A percentile compares a stretch with the other conserved stretches of the same genome.
phyloP scores from a whole-genome alignment of 1,140 invertebrate genomes.

The Tetragnatha versicolor region DNA sequence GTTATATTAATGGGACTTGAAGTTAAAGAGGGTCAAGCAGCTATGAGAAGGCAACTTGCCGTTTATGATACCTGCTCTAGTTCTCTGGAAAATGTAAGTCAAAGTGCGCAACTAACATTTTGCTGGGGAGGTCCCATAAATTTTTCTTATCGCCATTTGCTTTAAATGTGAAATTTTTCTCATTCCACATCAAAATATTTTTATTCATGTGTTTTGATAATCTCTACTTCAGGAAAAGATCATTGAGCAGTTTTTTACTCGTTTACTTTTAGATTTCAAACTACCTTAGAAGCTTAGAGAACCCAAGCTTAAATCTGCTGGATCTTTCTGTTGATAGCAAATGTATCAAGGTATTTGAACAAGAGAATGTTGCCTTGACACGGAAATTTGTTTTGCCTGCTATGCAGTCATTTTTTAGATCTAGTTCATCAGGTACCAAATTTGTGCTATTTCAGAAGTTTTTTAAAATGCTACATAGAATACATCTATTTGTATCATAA shows the following conservation, averaged over 20 bases:
- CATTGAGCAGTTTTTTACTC: no score
- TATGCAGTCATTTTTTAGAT: conserved; percentile 44
- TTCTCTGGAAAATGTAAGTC: conserved; percentile 20
- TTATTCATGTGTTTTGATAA: no score
- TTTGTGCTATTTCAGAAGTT: neutral
- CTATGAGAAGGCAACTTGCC: conserved; percentile 20
- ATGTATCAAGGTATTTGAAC: conserved; percentile 25
- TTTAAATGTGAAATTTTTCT: no score
- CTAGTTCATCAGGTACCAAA: conserved; percentile 18
- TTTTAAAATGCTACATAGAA: no score
- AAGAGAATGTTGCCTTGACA: conserved; percentile 32
- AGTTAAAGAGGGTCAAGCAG: neutral
- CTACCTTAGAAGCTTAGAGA: conserved; percentile 54
- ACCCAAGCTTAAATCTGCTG: conserved; percentile 58
- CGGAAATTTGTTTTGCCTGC: conserved; percentile 56
- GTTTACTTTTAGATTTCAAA: conserved; percentile 57
- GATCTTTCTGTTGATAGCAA: conserved; percentile 26
- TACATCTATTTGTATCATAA: no score
- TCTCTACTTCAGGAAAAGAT: no score
- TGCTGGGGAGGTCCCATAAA: no score
- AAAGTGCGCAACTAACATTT: no score
- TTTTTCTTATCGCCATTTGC: no score
- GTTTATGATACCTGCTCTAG: conserved; percentile 14
- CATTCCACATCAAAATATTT: no score
- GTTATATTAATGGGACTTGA: conserved; percentile 12